Percentiles rank a stretch among this genome's conserved stretches.
phyloP scores from a whole-genome alignment of 2,888 invertebrate genomes.

The Acronicta alni region DNA sequence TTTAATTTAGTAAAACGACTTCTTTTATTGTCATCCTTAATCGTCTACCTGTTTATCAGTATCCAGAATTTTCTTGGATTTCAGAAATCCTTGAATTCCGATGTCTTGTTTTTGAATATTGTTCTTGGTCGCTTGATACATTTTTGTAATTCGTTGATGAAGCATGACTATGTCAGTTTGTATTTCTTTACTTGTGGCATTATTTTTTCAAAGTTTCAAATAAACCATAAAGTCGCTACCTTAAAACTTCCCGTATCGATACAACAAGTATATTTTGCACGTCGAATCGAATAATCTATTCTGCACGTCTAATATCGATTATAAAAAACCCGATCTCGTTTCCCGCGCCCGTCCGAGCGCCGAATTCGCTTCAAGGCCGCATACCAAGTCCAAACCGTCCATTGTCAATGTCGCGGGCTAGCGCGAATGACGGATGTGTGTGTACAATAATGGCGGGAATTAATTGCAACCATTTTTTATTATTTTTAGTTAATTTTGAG shows the following conservation, averaged over 20 bases:
- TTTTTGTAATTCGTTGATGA: neutral
- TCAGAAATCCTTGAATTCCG: slow-evolving; percentile 9
- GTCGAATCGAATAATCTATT: slow-evolving; percentile 67
- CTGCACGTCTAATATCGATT: slow-evolving; percentile 68
- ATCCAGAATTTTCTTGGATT: slow-evolving; percentile 1
- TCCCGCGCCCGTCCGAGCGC: slow-evolving; percentile 72
- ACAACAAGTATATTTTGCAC: slow-evolving; percentile 59
- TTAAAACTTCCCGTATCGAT: slow-evolving; percentile 38
- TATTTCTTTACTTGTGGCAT: too few species aligned
- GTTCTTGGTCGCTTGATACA: neutral
- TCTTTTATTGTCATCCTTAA: slow-evolving; percentile 2
- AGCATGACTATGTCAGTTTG: too few species aligned
- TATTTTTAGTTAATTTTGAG: neutral
- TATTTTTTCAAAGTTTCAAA: neutral
- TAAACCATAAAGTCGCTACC: slow-evolving; percentile 31
- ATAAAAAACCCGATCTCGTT: slow-evolving; percentile 74
- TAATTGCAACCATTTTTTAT: slow-evolving; percentile 30
- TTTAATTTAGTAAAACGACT: slow-evolving; percentile 10
- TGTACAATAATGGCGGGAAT: slow-evolving; percentile 66
- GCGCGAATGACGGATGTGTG: slow-evolving; percentile 78
- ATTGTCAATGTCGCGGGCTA: slow-evolving; percentile 86
- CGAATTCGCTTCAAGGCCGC: slow-evolving; percentile 86
- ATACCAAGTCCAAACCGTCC: slow-evolving; percentile 84
- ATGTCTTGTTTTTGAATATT: slow-evolving; percentile 3
- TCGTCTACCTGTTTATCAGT: neutral